These are phyloP conservation scores for Empis stercorea DNA, from an alignment of 2,888 invertebrate genomes.

Conservation along the genomic window DNA sequence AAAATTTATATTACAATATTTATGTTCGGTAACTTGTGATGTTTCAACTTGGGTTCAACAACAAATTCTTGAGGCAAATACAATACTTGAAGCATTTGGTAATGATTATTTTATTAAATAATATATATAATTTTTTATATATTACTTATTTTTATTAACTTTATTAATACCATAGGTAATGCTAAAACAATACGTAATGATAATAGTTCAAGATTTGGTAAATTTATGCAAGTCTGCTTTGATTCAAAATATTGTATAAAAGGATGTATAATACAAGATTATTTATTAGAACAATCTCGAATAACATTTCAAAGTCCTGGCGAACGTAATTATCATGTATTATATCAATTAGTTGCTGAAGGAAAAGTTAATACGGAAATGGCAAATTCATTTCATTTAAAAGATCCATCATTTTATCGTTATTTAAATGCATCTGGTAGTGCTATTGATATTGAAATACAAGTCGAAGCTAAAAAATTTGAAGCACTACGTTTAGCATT, in stretches of 20 bases:
- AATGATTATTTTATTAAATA: too few species aligned
- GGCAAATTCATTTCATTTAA: constrained; percentile 57
- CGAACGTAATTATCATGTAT: constrained; percentile 84
- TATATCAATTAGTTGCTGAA: constrained; percentile 81
- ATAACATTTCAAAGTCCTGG: constrained; percentile 79
- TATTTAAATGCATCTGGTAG: constrained; percentile 74
- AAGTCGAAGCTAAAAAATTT: constrained; percentile 54
- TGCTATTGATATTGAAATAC: constrained; percentile 46
- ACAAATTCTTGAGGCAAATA: constrained; percentile 87
- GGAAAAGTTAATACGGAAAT: constrained; percentile 68
- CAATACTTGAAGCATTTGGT: constrained; percentile 88
- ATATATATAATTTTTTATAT: background rate
- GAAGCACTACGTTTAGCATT: constrained; percentile 79
- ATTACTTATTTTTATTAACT: constrained; percentile 11
- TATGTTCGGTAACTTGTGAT: constrained; percentile 75
- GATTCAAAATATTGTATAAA: constrained; percentile 80
- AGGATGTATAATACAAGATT: constrained; percentile 84
- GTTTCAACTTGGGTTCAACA: constrained; percentile 89
- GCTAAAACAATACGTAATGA: constrained; percentile 88
- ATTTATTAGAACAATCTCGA: constrained; percentile 76
- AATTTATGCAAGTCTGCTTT: constrained; percentile 88
- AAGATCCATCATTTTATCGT: constrained; percentile 62
- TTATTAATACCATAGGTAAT: constrained; percentile 74
- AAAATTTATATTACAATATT: constrained; percentile 79
- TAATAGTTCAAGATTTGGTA: constrained; percentile 88